Percentiles rank a stretch among this genome's conserved stretches.
Evolutionary conservation across 2,888 invertebrate genomes (phyloP).

Genomic region (Synanthedon vespiformis): DNA sequence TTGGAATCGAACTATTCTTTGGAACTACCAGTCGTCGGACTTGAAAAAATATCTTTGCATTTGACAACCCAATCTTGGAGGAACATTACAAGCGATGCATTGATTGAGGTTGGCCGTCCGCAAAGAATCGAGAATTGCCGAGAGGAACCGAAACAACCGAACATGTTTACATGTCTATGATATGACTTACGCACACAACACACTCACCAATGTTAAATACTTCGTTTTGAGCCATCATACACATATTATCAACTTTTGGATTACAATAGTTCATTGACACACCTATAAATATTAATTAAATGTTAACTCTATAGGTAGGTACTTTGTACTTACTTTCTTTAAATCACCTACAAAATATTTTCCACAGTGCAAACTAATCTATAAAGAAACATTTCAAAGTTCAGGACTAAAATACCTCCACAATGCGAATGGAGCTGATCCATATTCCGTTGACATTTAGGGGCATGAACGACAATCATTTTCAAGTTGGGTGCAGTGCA

Average conservation of each 20-base stretch:
- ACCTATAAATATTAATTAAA: conserved; percentile 31
- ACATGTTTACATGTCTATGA: no score
- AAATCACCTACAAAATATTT: not conserved
- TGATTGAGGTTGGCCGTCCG: no score
- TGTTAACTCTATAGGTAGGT: no score
- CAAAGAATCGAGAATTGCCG: no score
- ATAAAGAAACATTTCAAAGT: not conserved
- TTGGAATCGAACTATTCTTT: no score
- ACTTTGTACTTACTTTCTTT: no score
- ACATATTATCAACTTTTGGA: conserved; percentile 19
- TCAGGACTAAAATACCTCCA: conserved; percentile 33
- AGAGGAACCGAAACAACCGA: no score
- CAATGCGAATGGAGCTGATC: conserved; percentile 31
- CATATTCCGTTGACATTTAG: conserved; percentile 30
- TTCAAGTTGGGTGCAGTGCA: conserved; percentile 31
- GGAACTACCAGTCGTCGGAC: no score
- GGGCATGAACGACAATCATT: conserved; percentile 52
- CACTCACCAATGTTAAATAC: conserved; percentile 57
- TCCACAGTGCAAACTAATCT: not conserved
- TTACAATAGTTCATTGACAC: conserved; percentile 24
- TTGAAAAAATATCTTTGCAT: no score
- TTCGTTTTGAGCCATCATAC: conserved; percentile 23
- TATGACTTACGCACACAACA: no score
- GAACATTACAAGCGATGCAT: no score
- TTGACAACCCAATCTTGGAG: no score